Evolutionary conservation across 2,888 invertebrate genomes (phyloP).

Genomic region (Plagiodera versicolora): DNA sequence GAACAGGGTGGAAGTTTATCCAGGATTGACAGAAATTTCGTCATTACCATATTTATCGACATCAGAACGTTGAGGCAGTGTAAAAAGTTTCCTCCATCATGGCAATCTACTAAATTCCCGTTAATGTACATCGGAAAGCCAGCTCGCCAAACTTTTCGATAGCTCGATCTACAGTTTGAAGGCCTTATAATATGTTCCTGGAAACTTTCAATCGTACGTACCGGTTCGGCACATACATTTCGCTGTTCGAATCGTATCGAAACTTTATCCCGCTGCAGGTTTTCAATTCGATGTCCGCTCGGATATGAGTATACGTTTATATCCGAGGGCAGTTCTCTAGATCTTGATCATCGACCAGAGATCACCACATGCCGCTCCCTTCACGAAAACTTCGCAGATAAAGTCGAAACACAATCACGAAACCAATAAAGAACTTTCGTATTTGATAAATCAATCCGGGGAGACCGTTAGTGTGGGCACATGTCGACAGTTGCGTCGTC

Average conservation of each 20-base stretch:
- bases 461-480: conserved; percentile 42
- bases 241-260: conserved; percentile 37
- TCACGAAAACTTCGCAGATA: conserved; percentile 39
- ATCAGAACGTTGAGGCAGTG: conserved; percentile 37
- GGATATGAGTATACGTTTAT: conserved; percentile 14
- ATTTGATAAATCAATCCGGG: conserved; percentile 50
- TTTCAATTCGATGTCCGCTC: conserved; percentile 25
- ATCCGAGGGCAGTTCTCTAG: conserved; percentile 19
- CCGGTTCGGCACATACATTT: conserved; percentile 49
- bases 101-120: conserved; percentile 47
- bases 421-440: conserved; percentile 52
- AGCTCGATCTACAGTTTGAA: conserved; percentile 42
- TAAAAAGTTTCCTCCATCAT: conserved; percentile 45
- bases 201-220: conserved; percentile 51
- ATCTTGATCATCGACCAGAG: conserved; percentile 39
- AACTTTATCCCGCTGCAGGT: conserved; percentile 23
- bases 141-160: conserved; percentile 37
- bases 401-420: conserved; percentile 48
- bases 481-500: conserved; percentile 43
- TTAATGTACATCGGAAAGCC: conserved; percentile 43
- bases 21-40: conserved; percentile 40
- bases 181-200: conserved; percentile 45
- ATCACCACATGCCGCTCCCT: conserved; percentile 42
- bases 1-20: conserved; percentile 43
- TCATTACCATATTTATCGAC: conserved; percentile 50